Conservation (phyloP, 35 echinoderm and acorn worm genomes). For the Apostichopus parvimensis region DNA sequence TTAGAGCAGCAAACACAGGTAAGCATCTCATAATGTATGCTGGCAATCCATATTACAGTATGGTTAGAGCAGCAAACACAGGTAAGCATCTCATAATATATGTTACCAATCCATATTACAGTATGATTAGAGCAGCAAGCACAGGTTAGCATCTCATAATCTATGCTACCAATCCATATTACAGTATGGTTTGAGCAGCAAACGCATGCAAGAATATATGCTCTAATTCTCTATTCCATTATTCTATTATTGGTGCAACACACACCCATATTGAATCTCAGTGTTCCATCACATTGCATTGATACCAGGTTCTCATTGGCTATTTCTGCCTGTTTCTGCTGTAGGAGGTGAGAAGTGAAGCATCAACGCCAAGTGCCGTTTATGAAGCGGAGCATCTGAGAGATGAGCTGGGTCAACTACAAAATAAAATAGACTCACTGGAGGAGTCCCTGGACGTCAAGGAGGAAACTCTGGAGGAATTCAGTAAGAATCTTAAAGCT, state of each 20-base stretch:
- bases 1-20: constrained; percentile 90
- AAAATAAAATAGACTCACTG: constrained; percentile 76
- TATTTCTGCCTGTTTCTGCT: not conserved
- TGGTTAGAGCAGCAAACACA: no score
- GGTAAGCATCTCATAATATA: no score
- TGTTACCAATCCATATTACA: no score
- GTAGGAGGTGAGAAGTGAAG: constrained; percentile 78
- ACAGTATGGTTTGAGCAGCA: constrained; percentile 67
- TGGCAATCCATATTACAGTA: no score
- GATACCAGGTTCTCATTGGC: not conserved
- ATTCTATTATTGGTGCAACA: no score
- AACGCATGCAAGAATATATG: constrained; percentile 54
- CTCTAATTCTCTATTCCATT: no score
- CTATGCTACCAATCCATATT: no score
- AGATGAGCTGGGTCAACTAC: constrained; percentile 73
- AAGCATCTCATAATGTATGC: not conserved
- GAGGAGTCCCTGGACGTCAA: constrained; percentile 86
- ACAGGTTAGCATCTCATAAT: constrained; percentile 35
- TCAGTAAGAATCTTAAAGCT: constrained; percentile 58
- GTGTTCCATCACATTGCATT: not conserved
- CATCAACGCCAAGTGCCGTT: constrained; percentile 84
- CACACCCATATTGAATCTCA: no score
- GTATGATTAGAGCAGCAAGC: constrained; percentile 72
- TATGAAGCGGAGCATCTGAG: constrained; percentile 86
- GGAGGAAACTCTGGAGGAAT: constrained; percentile 86